phyloP scores from a whole-genome alignment of 2,888 invertebrate species.

The Atethmia centrago region DNA sequence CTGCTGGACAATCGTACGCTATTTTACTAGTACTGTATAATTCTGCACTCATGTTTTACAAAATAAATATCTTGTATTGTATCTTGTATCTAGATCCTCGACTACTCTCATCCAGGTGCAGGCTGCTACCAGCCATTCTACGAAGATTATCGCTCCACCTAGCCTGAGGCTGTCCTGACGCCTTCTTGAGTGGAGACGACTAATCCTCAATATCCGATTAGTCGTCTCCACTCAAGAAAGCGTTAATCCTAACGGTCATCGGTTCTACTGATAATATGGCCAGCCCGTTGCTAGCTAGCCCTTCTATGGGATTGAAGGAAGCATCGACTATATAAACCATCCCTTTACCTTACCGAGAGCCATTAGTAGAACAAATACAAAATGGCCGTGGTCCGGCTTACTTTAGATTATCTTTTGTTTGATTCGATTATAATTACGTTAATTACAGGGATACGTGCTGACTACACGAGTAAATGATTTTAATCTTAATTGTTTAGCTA shows the following conservation, averaged over 20 bases:
- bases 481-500: conserved; percentile 10
- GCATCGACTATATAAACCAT: conserved; percentile 33
- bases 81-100: too few relatives aligned
- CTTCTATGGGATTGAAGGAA: conserved; percentile 1
- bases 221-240: not conserved
- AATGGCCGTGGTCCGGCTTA: conserved; percentile 33
- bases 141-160: not conserved
- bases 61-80: too few relatives aligned
- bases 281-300: not conserved
- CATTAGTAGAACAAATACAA: conserved; percentile 57
- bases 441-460: not conserved
- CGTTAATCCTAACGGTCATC: not conserved
- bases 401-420: conserved; percentile 50
- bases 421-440: conserved; percentile 34
- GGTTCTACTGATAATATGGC: not conserved
- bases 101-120: not conserved
- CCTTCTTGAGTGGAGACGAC: too few relatives aligned
- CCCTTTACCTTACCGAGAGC: conserved; percentile 49
- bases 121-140: not conserved
- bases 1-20: not conserved
- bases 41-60: too few relatives aligned
- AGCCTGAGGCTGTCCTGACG: not conserved
- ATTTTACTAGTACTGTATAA: too few relatives aligned
- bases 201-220: too few relatives aligned
- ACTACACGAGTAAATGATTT: not conserved